Evolutionary conservation across 1,140 invertebrate species (phyloP).

Genomic region (Macrocentrus cingulum): DNA sequence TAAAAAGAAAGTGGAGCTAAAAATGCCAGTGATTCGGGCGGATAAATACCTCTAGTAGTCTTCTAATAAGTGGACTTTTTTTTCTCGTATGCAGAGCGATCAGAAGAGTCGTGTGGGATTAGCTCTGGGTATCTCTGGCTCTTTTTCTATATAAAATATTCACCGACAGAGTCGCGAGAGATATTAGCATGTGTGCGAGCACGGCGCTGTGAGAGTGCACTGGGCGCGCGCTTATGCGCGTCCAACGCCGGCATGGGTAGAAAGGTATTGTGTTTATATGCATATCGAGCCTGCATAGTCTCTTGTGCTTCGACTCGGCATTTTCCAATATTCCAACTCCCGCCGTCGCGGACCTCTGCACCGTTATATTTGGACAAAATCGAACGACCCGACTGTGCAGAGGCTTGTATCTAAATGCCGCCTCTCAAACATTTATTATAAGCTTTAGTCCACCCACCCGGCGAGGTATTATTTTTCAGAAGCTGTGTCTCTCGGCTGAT

Average conservation of each 20-base stretch:
- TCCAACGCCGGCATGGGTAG: conserved; percentile 27
- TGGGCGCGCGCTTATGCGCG: conserved; percentile 17
- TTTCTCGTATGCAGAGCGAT: conserved; percentile 21
- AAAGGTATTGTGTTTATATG: conserved; percentile 50
- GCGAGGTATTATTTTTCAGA: conserved; percentile 36
- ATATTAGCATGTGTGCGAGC: conserved; percentile 20
- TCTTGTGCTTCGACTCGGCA: conserved; percentile 40
- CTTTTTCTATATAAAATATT: conserved; percentile 46
- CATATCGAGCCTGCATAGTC: conserved; percentile 39
- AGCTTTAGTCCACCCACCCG: conserved; percentile 45
- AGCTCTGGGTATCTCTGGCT: conserved; percentile 22
- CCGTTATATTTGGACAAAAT: conserved; percentile 52
- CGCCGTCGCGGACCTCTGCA: conserved; percentile 24
- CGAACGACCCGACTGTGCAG: conserved; percentile 37
- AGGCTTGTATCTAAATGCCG: conserved; percentile 37
- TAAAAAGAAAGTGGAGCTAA: too few relatives aligned
- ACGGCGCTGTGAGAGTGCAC: conserved; percentile 18
- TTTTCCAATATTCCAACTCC: conserved; percentile 53
- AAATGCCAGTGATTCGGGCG: too few relatives aligned
- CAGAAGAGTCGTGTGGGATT: conserved; percentile 22
- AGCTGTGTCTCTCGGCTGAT: too few relatives aligned
- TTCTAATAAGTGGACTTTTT: conserved; percentile 25
- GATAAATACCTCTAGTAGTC: conserved; percentile 19
- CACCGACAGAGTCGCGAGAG: conserved; percentile 28
- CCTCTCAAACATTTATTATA: conserved; percentile 51